These are phyloP conservation scores for Notodromas monacha DNA, from an alignment of 2,888 invertebrate genomes.

Conservation along the genomic window DNA sequence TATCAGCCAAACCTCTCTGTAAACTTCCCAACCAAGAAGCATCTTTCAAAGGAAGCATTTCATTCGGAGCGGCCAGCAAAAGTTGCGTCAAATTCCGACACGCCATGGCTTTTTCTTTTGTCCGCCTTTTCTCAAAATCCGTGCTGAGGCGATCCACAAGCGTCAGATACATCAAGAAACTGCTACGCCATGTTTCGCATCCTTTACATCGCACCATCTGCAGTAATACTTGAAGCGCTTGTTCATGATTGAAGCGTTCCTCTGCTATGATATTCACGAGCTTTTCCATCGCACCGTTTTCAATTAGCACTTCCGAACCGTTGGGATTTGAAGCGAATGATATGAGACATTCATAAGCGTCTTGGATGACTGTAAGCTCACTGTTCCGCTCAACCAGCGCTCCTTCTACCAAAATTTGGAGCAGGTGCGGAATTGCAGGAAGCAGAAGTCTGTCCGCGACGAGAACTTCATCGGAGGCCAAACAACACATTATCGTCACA, in stretches of 20 bases:
- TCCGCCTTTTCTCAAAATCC: conserved; percentile 60
- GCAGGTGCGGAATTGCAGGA: conserved; percentile 9
- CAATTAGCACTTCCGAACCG: conserved; percentile 42
- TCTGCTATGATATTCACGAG: conserved; percentile 32
- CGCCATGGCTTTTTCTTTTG: conserved; percentile 57
- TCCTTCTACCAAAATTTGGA: conserved; percentile 7
- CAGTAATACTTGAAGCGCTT: conserved; percentile 41
- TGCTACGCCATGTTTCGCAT: conserved; percentile 32
- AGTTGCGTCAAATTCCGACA: conserved; percentile 42
- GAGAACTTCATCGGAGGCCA: conserved; percentile 19
- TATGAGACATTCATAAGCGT: conserved; percentile 12
- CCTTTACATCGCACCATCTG: conserved; percentile 35
- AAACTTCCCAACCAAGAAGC: conserved; percentile 53
- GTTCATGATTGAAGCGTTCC: conserved; percentile 60
- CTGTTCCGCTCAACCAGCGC: conserved; percentile 6
- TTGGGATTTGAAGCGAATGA: conserved; percentile 20
- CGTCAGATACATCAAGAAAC: conserved; percentile 41
- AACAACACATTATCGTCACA: conserved; percentile 48
- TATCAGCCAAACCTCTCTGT: conserved; percentile 45
- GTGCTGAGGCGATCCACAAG: conserved; percentile 45
- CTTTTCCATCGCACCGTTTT: conserved; percentile 38
- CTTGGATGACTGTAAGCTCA: conserved; percentile 9
- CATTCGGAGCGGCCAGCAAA: conserved; percentile 15
- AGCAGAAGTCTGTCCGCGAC: conserved; percentile 9
- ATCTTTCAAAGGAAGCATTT: conserved; percentile 28